A percentile compares a stretch with the other conserved stretches of the same genome.
phyloP scores from a whole-genome alignment of 2,113 vertebrate species.

The Heterochromis multidens region DNA sequence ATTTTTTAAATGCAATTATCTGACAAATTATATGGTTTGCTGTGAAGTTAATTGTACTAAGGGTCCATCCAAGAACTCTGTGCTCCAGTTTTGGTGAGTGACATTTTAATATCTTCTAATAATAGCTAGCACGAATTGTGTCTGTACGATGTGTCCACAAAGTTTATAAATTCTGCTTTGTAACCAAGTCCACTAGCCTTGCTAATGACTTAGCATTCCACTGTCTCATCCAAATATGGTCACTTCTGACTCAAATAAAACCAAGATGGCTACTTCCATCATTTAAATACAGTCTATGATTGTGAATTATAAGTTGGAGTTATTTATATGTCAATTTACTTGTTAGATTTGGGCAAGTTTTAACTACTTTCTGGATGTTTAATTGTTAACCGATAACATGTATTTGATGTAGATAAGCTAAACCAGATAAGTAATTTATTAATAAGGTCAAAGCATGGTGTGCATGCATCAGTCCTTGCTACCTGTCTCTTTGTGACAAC shows the following conservation, averaged over 20 bases:
- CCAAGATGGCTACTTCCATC: fast-evolving
- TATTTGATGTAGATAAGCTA: not conserved
- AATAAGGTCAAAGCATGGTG: not conserved
- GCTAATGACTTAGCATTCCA: not conserved
- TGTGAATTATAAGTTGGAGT: fast-evolving
- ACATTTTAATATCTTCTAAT: not conserved
- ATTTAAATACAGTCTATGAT: fast-evolving
- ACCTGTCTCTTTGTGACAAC: not conserved
- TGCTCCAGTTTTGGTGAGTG: not conserved
- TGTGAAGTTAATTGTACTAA: no score
- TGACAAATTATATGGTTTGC: not conserved
- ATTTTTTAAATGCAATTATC: no score
- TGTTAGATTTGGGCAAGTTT: fast-evolving
- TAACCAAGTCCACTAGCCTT: not conserved
- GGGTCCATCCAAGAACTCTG: fast-evolving
- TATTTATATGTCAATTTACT: not conserved
- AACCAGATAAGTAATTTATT: not conserved
- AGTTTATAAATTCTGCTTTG: not conserved
- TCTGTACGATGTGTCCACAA: not conserved
- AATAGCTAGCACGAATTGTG: not conserved
- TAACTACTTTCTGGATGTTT: fast-evolving
- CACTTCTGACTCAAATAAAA: not conserved
- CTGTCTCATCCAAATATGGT: not conserved
- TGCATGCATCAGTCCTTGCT: not conserved
- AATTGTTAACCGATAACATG: not conserved